phyloP scores from a whole-genome alignment of 2,888 invertebrate genomes.

The Zaprionus obscuricornis region DNA sequence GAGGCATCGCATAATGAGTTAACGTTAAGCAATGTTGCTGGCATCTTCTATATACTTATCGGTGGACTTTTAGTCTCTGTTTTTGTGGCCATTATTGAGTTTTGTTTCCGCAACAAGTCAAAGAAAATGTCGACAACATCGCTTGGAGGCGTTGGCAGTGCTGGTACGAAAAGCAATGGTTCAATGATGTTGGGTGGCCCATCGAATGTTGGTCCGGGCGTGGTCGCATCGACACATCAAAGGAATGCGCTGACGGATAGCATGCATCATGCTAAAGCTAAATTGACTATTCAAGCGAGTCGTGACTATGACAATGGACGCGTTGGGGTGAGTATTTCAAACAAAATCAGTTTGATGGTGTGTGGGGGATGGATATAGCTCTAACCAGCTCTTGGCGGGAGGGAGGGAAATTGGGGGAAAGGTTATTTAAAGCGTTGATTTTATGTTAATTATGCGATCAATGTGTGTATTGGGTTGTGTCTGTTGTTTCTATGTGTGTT shows the following conservation, averaged over 20 bases:
- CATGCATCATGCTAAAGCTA: slow-evolving; percentile 93
- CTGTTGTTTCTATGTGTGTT: too few species aligned
- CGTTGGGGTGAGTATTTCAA: slow-evolving; percentile 83
- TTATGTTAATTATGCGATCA: slow-evolving; percentile 31
- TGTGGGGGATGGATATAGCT: not conserved
- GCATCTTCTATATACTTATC: slow-evolving; percentile 99
- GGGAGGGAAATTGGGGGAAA: too few species aligned
- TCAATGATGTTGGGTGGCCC: slow-evolving; percentile 68
- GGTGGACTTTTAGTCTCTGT: slow-evolving; percentile 96
- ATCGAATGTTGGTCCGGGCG: slow-evolving; percentile 58
- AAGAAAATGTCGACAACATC: slow-evolving; percentile 55
- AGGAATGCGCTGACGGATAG: slow-evolving; percentile 93
- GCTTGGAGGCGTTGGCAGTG: slow-evolving; percentile 48
- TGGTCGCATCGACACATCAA: slow-evolving; percentile 83
- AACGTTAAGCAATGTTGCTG: slow-evolving; percentile 98
- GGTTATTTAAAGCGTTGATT: slow-evolving; percentile 25
- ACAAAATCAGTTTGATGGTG: not conserved
- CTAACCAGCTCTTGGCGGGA: not conserved
- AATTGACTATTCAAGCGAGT: slow-evolving; percentile 90
- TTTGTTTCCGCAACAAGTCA: slow-evolving; percentile 94
- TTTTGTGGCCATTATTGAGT: slow-evolving; percentile 96
- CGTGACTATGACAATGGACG: slow-evolving; percentile 90
- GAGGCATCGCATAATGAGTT: slow-evolving; percentile 92
- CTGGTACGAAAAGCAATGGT: slow-evolving; percentile 63
- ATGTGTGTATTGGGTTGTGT: too few species aligned